Evolutionary conservation across 2,888 invertebrate species (phyloP).

Genomic region (Agriopis marginaria): DNA sequence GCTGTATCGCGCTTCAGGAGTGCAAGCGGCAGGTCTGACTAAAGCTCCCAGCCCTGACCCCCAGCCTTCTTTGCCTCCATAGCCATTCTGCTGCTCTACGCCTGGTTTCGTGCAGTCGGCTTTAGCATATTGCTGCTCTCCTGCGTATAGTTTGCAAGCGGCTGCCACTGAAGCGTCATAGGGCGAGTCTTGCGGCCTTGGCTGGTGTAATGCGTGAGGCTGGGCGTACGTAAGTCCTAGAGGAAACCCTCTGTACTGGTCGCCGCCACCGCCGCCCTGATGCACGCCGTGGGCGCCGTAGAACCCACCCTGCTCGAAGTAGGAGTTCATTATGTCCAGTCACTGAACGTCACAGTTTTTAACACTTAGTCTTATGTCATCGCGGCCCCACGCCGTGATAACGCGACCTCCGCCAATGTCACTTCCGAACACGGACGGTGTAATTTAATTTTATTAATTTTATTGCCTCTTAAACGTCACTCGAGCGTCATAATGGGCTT

Average conservation of each 20-base stretch:
- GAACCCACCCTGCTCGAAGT: slow-evolving; percentile 98
- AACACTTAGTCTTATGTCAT: slow-evolving; percentile 75
- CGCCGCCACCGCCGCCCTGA: slow-evolving; percentile 91
- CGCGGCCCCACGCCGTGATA: slow-evolving; percentile 81
- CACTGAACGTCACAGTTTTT: slow-evolving; percentile 78
- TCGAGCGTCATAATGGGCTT: slow-evolving; percentile 85
- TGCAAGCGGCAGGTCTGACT: slow-evolving; percentile 95
- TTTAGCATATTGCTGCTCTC: slow-evolving; percentile 89
- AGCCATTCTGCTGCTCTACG: slow-evolving; percentile 88
- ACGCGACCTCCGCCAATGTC: slow-evolving; percentile 83
- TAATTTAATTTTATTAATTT: slow-evolving; percentile 84
- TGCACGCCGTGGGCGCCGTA: slow-evolving; percentile 95
- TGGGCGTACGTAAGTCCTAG: slow-evolving; percentile 94
- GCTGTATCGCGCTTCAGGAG: slow-evolving; percentile 95
- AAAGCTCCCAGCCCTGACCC: slow-evolving; percentile 88
- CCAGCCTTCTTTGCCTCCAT: slow-evolving; percentile 91
- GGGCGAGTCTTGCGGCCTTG: slow-evolving; percentile 95
- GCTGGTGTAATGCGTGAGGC: slow-evolving; percentile 92
- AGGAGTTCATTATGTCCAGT: slow-evolving; percentile 94
- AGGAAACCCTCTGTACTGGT: slow-evolving; percentile 95
- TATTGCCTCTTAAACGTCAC: slow-evolving; percentile 86
- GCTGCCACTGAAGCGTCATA: slow-evolving; percentile 96
- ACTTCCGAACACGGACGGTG: slow-evolving; percentile 76
- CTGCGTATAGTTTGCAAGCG: slow-evolving; percentile 93
- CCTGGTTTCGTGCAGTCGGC: slow-evolving; percentile 92